Percentiles rank a stretch among this genome's conserved stretches.
These are phyloP conservation scores for Poecilia wingei DNA, from an alignment of 2,797 vertebrate species.

Conservation along the genomic window DNA sequence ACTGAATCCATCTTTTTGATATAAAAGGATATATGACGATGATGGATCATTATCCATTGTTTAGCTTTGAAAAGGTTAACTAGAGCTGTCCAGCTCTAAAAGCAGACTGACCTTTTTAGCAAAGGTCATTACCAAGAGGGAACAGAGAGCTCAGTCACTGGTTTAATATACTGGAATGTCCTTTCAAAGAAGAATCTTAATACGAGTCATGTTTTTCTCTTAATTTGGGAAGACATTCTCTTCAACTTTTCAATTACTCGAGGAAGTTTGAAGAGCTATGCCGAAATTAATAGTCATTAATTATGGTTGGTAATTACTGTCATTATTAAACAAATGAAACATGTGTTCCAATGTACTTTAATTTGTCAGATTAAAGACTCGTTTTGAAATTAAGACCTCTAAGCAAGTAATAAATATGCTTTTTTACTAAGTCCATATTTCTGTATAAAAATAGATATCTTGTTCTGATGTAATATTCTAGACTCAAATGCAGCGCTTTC, in stretches of 20 bases:
- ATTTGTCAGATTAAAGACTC: neutral
- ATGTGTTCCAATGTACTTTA: neutral
- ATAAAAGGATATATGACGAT: constrained; percentile 14
- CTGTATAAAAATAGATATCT: neutral
- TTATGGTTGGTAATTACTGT: constrained; percentile 19
- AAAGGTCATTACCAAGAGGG: constrained; percentile 68
- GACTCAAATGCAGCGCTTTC: neutral
- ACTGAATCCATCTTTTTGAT: constrained; percentile 14
- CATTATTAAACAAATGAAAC: neutral
- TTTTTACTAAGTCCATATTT: neutral
- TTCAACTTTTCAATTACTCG: constrained; percentile 66
- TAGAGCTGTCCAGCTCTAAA: constrained; percentile 55
- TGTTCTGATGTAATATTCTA: neutral
- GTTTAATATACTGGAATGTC: constrained; percentile 82
- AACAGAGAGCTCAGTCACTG: constrained; percentile 76
- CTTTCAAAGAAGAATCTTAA: constrained; percentile 77
- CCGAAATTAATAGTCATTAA: constrained; percentile 57
- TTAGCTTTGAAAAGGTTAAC: constrained; percentile 18
- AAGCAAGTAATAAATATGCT: neutral
- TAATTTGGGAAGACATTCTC: constrained; percentile 73
- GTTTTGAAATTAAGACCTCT: neutral
- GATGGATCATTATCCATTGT: constrained; percentile 11
- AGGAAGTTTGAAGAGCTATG: constrained; percentile 42
- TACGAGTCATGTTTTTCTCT: constrained; percentile 83
- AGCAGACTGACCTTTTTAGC: constrained; percentile 52